These are phyloP conservation scores for Hedya salicella DNA, from an alignment of 2,888 invertebrate species.

Conservation along the genomic window DNA sequence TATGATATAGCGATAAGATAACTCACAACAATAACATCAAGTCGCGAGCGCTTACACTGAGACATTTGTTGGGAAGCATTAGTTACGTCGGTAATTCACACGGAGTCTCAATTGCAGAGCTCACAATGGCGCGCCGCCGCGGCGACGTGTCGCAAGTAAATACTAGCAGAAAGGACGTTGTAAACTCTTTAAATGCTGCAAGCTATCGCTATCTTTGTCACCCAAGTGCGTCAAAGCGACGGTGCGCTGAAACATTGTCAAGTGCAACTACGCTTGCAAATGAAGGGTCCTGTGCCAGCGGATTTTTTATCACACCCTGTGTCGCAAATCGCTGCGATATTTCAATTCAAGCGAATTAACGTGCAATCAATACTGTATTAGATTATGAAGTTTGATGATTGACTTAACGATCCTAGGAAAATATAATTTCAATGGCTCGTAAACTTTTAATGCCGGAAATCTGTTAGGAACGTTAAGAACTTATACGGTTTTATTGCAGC, in stretches of 20 bases:
- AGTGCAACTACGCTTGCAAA: conserved; percentile 37
- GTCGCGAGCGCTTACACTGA: conserved; percentile 64
- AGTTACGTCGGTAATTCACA: conserved; percentile 56
- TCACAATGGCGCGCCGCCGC: conserved; percentile 61
- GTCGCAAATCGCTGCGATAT: conserved; percentile 5
- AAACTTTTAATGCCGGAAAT: conserved; percentile 39
- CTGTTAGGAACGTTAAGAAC: conserved; percentile 36
- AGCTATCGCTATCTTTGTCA: conserved; percentile 28
- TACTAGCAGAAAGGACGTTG: conserved; percentile 30
- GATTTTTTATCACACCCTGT: conserved; percentile 5
- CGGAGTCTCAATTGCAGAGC: conserved; percentile 70
- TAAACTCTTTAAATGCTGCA: conserved; percentile 24
- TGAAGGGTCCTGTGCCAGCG: conserved; percentile 28
- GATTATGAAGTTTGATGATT: conserved; percentile 8
- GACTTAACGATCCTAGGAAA: conserved; percentile 21
- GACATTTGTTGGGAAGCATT: conserved; percentile 70
- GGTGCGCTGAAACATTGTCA: conserved; percentile 29
- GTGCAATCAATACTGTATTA: neutral
- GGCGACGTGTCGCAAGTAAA: conserved; percentile 42
- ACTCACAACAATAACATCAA: conserved; percentile 70
- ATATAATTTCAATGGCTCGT: conserved; percentile 24
- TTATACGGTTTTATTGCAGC: conserved; percentile 37
- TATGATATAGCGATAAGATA: conserved; percentile 60
- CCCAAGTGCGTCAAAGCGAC: conserved; percentile 34
- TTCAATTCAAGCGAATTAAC: neutral